phyloP scores from a whole-genome alignment of 1,140 invertebrate species.

The Philotrypesis tridentata region DNA sequence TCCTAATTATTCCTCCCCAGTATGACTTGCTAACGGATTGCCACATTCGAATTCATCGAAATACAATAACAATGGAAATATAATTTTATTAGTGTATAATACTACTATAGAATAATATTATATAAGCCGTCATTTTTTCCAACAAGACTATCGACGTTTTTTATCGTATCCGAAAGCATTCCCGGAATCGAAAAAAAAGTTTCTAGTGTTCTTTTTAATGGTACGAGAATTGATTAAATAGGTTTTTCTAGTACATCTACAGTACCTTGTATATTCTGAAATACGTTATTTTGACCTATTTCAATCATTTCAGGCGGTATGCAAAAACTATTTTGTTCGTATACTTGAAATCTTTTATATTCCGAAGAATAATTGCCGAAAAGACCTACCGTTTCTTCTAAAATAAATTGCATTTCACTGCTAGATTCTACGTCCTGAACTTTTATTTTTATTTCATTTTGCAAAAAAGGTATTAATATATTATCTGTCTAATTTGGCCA shows the following conservation, averaged over 20 bases:
- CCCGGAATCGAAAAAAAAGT: not conserved
- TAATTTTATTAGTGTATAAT: no score
- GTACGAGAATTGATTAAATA: not conserved
- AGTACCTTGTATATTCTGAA: not conserved
- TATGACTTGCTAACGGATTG: constrained; percentile 48
- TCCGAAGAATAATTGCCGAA: constrained; percentile 46
- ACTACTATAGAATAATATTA: no score
- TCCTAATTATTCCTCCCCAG: constrained; percentile 54
- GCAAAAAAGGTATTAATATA: constrained; percentile 45
- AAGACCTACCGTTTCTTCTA: constrained; percentile 42
- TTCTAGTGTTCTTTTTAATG: not conserved
- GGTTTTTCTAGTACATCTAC: not conserved
- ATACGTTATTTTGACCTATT: not conserved
- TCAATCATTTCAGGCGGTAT: not conserved
- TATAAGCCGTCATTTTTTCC: not conserved
- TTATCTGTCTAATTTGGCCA: constrained; percentile 48
- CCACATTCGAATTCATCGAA: constrained; percentile 52
- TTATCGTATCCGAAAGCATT: not conserved
- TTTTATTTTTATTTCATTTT: constrained; percentile 45
- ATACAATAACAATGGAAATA: no score
- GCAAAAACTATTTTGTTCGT: not conserved
- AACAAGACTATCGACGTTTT: not conserved
- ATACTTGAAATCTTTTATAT: constrained; percentile 45
- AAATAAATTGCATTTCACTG: constrained; percentile 37
- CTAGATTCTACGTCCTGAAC: constrained; percentile 12